Conservation (phyloP, 2,113 vertebrate species). For the Pungitius pungitius region DNA sequence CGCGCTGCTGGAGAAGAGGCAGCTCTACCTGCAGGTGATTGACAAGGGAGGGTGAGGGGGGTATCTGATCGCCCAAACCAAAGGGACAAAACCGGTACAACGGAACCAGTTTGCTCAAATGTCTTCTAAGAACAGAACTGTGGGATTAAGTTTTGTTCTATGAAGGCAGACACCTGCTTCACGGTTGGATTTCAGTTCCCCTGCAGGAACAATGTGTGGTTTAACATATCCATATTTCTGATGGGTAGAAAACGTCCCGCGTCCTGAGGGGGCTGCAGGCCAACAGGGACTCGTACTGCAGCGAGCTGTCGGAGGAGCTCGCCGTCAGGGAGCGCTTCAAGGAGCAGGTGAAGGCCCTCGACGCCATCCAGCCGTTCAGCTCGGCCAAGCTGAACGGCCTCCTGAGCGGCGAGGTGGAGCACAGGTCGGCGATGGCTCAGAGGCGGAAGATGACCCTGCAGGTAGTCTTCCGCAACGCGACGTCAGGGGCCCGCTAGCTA, state of each 20-base stretch:
- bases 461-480: constrained; percentile 37
- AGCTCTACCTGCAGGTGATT: constrained; percentile 68
- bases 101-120: no score
- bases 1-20: constrained; percentile 66
- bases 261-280: constrained; percentile 50
- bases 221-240: no score
- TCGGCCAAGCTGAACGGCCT: constrained; percentile 28
- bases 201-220: no score
- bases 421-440: neutral
- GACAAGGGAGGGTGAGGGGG: no score
- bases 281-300: constrained; percentile 1
- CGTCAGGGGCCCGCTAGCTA: no score
- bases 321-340: constrained; percentile 11
- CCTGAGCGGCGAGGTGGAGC: constrained; percentile 37
- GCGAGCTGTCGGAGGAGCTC: constrained; percentile 39
- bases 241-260: constrained; percentile 67
- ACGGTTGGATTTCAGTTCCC: no score
- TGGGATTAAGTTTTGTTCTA: no score
- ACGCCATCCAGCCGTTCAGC: neutral
- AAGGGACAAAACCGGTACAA: no score
- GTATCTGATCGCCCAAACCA: no score
- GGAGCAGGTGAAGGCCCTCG: constrained; percentile 21
- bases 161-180: no score
- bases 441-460: constrained; percentile 25
- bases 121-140: no score